Evolutionary conservation across 2,797 vertebrate species (phyloP).

Genomic region (Sebastes kiyomatsui): DNA sequence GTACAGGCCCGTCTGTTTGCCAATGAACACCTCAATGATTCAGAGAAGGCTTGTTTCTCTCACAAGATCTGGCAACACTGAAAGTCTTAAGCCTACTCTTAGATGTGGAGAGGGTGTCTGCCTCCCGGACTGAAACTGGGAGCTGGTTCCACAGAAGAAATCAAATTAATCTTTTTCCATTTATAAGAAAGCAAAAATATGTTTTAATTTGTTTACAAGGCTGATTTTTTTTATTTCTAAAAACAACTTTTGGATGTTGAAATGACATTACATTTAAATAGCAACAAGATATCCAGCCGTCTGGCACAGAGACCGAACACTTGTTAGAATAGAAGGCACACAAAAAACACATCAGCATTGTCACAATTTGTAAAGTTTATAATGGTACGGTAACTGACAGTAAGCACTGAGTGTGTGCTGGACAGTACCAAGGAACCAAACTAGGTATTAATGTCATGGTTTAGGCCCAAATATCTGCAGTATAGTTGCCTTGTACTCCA

Average conservation of each 20-base stretch:
- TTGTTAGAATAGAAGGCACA: constrained; percentile 12
- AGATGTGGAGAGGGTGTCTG: no score
- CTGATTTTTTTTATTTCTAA: not conserved
- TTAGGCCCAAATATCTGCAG: not conserved
- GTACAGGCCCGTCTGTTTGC: no score
- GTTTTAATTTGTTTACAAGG: not conserved
- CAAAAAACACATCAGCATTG: not conserved
- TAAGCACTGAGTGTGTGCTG: not conserved
- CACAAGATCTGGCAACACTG: no score
- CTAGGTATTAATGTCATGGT: not conserved
- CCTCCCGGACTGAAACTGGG: no score
- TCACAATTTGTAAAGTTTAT: not conserved
- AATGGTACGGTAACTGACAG: not conserved
- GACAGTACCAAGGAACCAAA: not conserved
- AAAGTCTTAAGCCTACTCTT: no score
- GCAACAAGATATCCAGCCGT: not conserved
- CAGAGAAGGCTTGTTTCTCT: no score
- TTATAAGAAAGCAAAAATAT: not conserved
- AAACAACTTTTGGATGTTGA: not conserved
- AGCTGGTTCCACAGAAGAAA: no score
- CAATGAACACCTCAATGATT: no score
- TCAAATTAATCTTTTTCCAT: not conserved
- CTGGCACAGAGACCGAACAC: not conserved
- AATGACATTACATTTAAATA: constrained; percentile 6
- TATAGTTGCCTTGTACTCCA: not conserved